A percentile compares a stretch with the other conserved stretches of the same genome.
Conservation (phyloP, 2,797 vertebrate species). For the Mormyrops attenuatus region DNA sequence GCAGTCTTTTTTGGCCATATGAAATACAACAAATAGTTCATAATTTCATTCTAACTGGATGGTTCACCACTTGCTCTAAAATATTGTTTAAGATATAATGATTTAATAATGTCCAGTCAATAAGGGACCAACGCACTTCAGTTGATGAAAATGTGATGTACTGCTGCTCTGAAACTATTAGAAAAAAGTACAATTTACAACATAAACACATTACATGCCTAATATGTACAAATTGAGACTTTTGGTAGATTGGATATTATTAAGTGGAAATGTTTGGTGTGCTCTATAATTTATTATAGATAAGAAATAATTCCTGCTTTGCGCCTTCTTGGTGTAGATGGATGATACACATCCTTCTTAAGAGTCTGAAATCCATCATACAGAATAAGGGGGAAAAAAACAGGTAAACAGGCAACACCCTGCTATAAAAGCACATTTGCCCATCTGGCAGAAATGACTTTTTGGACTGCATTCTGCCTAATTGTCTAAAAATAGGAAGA, state of each 20-base stretch:
- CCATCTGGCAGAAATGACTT: slow-evolving; percentile 97
- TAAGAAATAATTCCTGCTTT: slow-evolving; percentile 13
- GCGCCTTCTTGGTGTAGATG: slow-evolving; percentile 47
- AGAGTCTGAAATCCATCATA: slow-evolving; percentile 15
- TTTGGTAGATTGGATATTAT: slow-evolving; percentile 18
- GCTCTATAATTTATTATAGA: slow-evolving; percentile 13
- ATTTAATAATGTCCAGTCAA: neutral
- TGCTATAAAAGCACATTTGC: slow-evolving; percentile 83
- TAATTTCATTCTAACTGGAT: neutral
- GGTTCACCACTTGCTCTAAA: neutral
- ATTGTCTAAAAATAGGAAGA: slow-evolving; percentile 99
- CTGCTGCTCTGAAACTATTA: neutral
- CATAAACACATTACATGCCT: neutral
- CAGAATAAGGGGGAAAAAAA: slow-evolving; percentile 56
- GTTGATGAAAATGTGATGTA: neutral
- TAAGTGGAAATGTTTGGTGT: slow-evolving; percentile 4
- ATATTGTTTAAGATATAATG: slow-evolving; percentile 1
- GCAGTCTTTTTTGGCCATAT: neutral
- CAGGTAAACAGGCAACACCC: slow-evolving; percentile 78
- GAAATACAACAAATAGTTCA: neutral
- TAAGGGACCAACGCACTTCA: neutral
- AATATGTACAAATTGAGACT: slow-evolving; percentile 12
- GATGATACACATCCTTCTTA: slow-evolving; percentile 10
- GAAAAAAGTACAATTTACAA: slow-evolving; percentile 3
- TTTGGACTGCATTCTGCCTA: slow-evolving; percentile 89